phyloP scores from a whole-genome alignment of 1,140 invertebrate species.

The Pseudomyrmex pallidus region DNA sequence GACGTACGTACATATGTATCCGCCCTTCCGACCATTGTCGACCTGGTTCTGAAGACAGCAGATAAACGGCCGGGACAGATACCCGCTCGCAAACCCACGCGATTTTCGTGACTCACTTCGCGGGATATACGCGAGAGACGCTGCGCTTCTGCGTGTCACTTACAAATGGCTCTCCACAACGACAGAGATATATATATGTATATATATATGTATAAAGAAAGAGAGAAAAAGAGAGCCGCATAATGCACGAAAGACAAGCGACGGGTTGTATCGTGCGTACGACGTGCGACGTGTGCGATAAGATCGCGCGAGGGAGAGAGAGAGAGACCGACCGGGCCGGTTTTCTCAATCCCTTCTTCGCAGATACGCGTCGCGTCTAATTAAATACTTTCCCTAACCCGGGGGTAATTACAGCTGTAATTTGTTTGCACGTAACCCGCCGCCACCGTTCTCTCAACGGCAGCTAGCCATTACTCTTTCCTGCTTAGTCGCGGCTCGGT shows the following conservation, averaged over 20 bases:
- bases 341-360: background rate
- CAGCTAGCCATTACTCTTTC: constrained; percentile 22
- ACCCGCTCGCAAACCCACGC: constrained; percentile 69
- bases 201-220: no score
- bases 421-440: constrained; percentile 37
- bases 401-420: constrained; percentile 39
- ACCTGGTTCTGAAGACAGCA: constrained; percentile 60
- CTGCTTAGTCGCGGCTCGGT: background rate
- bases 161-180: constrained; percentile 52
- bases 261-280: constrained; percentile 52
- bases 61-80: constrained; percentile 72
- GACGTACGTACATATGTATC: constrained; percentile 65
- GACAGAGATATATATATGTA: no score
- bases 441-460: background rate
- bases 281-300: constrained; percentile 42
- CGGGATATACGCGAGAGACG: constrained; percentile 48
- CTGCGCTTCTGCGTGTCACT: constrained; percentile 61
- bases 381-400: constrained; percentile 52
- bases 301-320: constrained; percentile 57
- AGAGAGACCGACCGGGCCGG: background rate
- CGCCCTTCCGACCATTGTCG: constrained; percentile 61
- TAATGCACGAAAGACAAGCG: constrained; percentile 48
- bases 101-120: constrained; percentile 73
- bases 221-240: background rate
- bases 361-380: constrained; percentile 22